A percentile compares a stretch with the other conserved stretches of the same genome.
Conservation (phyloP, 2,797 vertebrate species). For the Acanthopagrus latus region DNA sequence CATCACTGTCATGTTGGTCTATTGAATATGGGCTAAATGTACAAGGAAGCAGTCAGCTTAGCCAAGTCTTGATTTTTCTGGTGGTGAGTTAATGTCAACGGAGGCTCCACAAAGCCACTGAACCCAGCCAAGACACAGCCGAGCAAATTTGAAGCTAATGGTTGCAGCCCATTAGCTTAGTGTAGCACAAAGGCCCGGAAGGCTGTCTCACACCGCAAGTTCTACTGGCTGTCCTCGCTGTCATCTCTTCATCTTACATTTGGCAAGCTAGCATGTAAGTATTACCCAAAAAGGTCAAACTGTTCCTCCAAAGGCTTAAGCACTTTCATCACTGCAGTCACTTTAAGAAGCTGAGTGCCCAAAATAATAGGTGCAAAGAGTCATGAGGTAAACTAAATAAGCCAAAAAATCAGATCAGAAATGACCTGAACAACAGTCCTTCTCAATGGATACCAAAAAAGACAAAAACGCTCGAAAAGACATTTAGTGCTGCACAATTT, state of each 20-base stretch:
- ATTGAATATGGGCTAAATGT: not conserved
- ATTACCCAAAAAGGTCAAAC: not conserved
- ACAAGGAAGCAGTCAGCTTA: not conserved
- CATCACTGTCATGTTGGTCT: not conserved
- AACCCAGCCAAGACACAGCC: no score
- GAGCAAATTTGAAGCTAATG: no score
- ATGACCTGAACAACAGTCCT: not conserved
- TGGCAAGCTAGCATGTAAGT: not conserved
- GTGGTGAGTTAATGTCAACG: no score
- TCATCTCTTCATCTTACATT: not conserved
- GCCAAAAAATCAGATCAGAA: not conserved
- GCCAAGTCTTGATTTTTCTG: not conserved
- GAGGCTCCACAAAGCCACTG: no score
- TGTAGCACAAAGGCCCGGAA: no score
- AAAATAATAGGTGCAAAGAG: not conserved
- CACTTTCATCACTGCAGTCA: not conserved
- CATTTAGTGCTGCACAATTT: no score
- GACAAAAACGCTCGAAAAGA: not conserved
- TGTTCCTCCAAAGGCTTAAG: not conserved
- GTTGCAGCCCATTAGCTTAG: no score
- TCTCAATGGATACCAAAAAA: not conserved
- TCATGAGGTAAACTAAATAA: not conserved
- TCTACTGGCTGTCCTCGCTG: not conserved
- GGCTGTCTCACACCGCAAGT: not conserved
- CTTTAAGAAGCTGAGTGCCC: not conserved